Evolutionary conservation across 2,888 invertebrate species (phyloP), one percentile per base, ranked within the genome.

Genomic region (Rhogogaster chlorosoma): DNA sequence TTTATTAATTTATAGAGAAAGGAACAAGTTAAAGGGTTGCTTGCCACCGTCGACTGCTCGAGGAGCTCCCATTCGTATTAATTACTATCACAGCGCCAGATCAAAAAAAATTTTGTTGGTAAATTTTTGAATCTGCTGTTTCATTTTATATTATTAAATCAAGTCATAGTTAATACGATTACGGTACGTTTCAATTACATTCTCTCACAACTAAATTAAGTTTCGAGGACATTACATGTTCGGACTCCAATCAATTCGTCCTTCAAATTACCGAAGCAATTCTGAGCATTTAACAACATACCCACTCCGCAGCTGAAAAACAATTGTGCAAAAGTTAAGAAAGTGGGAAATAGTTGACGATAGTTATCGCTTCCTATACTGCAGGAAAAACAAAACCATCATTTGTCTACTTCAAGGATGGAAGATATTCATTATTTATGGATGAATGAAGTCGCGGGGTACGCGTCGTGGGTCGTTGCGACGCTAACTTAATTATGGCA

Each of bases 1-100:
- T 93, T 93, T 93, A 93, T 93, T 93, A 93, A 93, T 93, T 93
- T 93, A 93, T 93, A 93, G 93, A 91, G 89, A 90, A 88, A 90
- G 88, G 87, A 89, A 89, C 89, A 88, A 89, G 89, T 90, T 90
- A 91, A 92, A 92, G 91, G 92, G 92, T 89, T 91, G 89, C 87
- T 80, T 84, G 80, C 86, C 86, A 84, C 87, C 88, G 89, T 88
- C 89, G 85, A 80, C 80, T 67, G 67, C 83, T 67, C 70, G 67
- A 70, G 83, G 32, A 70, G 22, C 61, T 42, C n/a, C 92, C 92
- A 92, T 92, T 92, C 90, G 91, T 92, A 92, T 92, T 89, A 92
- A 92, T 92, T 92, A 92, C 32, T 70, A 73, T 73, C 57, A n/a
- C 83, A 71, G 70, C 85, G 57, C 45, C 45, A 64, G 78, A 77